phyloP scores from a whole-genome alignment of 2,797 vertebrate genomes.

The Salarias fasciatus region DNA sequence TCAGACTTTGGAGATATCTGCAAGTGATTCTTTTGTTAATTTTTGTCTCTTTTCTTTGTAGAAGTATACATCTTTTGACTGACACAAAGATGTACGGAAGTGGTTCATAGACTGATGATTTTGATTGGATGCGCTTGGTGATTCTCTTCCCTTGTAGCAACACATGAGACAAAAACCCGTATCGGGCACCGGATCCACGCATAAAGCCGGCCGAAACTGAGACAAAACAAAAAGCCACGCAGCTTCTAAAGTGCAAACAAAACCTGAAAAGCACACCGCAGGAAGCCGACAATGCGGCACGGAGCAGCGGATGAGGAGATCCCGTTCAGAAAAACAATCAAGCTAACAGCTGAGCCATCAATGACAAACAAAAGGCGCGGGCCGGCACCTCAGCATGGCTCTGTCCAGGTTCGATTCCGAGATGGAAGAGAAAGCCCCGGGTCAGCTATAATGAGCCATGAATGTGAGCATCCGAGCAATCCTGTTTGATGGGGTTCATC shows the following conservation, averaged over 20 bases:
- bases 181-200: slow-evolving; percentile 9
- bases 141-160: too few species aligned
- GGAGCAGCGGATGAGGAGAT: slow-evolving; percentile 65
- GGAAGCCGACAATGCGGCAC: slow-evolving; percentile 57
- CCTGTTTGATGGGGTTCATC: slow-evolving; percentile 94
- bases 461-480: slow-evolving; percentile 92
- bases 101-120: too few species aligned
- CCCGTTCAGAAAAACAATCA: slow-evolving; percentile 73
- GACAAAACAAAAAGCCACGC: slow-evolving; percentile 36
- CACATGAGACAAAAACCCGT: not conserved
- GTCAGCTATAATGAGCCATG: slow-evolving; percentile 81
- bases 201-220: slow-evolving; percentile 16
- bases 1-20: too few species aligned
- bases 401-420: slow-evolving; percentile 63
- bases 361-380: slow-evolving; percentile 79
- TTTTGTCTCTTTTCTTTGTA: too few species aligned
- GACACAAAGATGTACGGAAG: too few species aligned
- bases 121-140: too few species aligned
- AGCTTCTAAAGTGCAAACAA: slow-evolving; percentile 27
- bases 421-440: slow-evolving; percentile 60
- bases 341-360: slow-evolving; percentile 68
- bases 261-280: slow-evolving; percentile 61
- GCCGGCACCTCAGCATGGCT: slow-evolving; percentile 84
- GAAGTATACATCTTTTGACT: too few species aligned
- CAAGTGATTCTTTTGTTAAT: too few species aligned